Conservation (phyloP, 2,113 vertebrate genomes). For the Protomyctophum bolini region DNA sequence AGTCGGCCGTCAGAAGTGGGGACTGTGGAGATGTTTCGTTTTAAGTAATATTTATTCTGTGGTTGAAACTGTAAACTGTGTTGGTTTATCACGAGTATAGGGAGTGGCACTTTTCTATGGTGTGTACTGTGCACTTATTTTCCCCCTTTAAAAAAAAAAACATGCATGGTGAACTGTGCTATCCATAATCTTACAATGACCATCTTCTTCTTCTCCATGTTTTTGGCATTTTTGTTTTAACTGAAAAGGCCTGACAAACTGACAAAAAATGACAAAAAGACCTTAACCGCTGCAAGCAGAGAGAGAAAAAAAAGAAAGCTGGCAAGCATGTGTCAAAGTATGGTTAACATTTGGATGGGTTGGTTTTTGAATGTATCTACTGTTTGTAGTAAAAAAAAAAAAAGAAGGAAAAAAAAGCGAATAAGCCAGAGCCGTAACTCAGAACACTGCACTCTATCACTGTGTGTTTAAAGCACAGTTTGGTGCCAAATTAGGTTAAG, state of each 20-base stretch:
- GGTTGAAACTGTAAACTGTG: slow-evolving; percentile 67
- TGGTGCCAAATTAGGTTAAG: slow-evolving; percentile 56
- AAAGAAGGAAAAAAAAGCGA: slow-evolving; percentile 15
- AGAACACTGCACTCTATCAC: slow-evolving; percentile 34
- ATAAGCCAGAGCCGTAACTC: slow-evolving; percentile 49
- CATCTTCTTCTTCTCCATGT: slow-evolving; percentile 28
- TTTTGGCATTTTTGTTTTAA: slow-evolving; percentile 43
- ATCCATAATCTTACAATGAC: slow-evolving; percentile 39
- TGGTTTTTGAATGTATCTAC: slow-evolving; percentile 11
- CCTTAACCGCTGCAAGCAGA: slow-evolving; percentile 19
- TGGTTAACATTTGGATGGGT: slow-evolving; percentile 20
- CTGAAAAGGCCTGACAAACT: slow-evolving; percentile 12
- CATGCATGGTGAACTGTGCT: slow-evolving; percentile 28
- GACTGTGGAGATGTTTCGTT: slow-evolving; percentile 64
- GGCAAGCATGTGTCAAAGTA: slow-evolving; percentile 44
- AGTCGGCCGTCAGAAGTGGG: slow-evolving; percentile 64
- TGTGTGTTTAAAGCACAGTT: slow-evolving; percentile 29
- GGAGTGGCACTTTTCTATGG: slow-evolving; percentile 42
- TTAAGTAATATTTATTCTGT: slow-evolving; percentile 55
- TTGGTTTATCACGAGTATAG: slow-evolving; percentile 42
- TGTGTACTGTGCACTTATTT: slow-evolving; percentile 12
- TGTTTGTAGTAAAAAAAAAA: slow-evolving; percentile 12
- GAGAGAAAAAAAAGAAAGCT: slow-evolving; percentile 12
- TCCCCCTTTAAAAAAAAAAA: slow-evolving; percentile 18
- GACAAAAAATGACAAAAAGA: slow-evolving; percentile 45